Evolutionary conservation across 2,113 vertebrate genomes (phyloP), one percentile per base, ranked within the genome.

Genomic region (Ochotona princeps): DNA sequence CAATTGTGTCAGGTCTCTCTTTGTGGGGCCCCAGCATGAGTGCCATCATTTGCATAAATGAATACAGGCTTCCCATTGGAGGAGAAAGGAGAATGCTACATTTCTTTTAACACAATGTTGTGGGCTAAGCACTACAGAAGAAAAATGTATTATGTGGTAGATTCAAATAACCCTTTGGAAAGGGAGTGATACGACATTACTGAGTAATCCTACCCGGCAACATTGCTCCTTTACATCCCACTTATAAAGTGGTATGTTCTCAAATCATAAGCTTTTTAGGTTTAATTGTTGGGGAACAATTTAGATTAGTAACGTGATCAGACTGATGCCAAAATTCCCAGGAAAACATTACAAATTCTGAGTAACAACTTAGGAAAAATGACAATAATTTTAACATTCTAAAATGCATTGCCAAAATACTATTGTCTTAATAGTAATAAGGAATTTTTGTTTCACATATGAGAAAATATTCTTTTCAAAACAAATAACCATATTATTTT

Each of bases 1-100:
- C 54, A 21, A 79, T 95, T 97, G 96, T 96, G 96, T 78, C 89
- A 44, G 60, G 28, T 3, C 92, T 85, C 65, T 21, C 90, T 90
- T 57, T 21, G 38, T 92, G 80, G 67, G 70, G 25, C 83, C 83
- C 91, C 89, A 10, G 92, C 13, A 8, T 51, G 80, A 32, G 73
- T 0, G 28, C 73, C 28, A 38, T 61, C 20, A 76, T 96, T 93
- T 95, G 90, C 94, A 93, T 89, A 87, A 93, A 49, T 57, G 54
- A 54, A 91, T 35, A 17, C 70, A 51, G 8, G 20, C 25, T 66
- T 0, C 67, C 66, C 73, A 90, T 90, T 83, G 90, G 78, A 92
- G 75, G 73, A 32, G 73, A 86, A 87, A 87, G 67, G 86, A 78
- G 69, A 94, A 96, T 72, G 0, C 0, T 78, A 11, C 6, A 32